Evolutionary conservation across 2,113 vertebrate species (phyloP), one percentile per base, ranked within the genome.

Genomic region (Ranitomeya variabilis): DNA sequence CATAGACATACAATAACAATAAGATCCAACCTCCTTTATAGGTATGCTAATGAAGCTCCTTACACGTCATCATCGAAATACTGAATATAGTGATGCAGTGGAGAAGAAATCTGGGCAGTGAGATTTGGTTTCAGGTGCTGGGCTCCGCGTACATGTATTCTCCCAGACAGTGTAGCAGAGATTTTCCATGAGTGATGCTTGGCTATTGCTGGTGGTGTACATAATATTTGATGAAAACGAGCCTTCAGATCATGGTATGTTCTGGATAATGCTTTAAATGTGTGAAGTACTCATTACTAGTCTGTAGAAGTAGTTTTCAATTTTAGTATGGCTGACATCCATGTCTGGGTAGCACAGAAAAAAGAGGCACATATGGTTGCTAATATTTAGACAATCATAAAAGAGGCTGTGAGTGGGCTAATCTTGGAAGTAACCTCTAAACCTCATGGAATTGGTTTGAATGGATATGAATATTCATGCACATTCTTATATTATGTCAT

Each of bases 131-230:
- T 78, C 55, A 78, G 51, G 21, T 54, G n/a, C 5, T 78, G 51
- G 54, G 52, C 5, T 78, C 19, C 54, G n/a, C 12, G 19, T n/a
- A 78, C 19, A 45, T 15, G 16, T 74, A 45, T 31, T 45, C 1
- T 78, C 19, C 21, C 18, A 54, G 76, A n/a, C 18, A 78, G 76
- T 15, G 31, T 60, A 60, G 54, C 78, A 31, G 15, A 14, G 55
- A 80, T 80, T 80, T 80, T 80, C 78, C 76, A 78, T 78, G 76
- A 78, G 51, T 55, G 76, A n/a, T 78, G 19, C 45, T 78, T 78
- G 76, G 76, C 55, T 80, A 14, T 18, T 80, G 55, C 60, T 80
- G 55, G 23, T 59, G 55, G 23, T 59, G 23, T 16, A 14, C 23
- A 14, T 60, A n/a, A 80, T 12, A 59, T 7, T 14, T 59, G 78